phyloP scores from a whole-genome alignment of 2,113 vertebrate species.

The Tragelaphus imberbis region DNA sequence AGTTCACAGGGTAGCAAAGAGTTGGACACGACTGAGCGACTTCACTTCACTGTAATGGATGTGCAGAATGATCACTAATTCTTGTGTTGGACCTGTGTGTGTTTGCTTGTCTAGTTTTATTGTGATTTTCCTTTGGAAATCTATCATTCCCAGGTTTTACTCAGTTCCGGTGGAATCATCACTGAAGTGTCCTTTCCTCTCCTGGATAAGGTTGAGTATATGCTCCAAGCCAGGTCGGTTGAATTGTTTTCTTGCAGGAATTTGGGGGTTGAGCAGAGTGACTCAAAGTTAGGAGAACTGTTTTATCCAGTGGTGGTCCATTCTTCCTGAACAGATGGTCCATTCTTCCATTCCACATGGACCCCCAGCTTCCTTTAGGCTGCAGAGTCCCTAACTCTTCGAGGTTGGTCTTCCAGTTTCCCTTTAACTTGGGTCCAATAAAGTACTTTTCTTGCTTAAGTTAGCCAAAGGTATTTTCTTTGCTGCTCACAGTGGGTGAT shows the following conservation, averaged over 20 bases:
- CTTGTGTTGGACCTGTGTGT: not conserved
- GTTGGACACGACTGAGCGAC: too few species aligned
- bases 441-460: not conserved
- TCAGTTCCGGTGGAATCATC: not conserved
- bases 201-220: not conserved
- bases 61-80: not conserved
- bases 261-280: not conserved
- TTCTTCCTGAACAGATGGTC: not conserved
- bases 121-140: not conserved
- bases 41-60: too few species aligned
- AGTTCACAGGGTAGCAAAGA: too few species aligned
- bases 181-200: not conserved
- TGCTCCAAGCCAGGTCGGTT: not conserved
- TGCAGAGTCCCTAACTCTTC: not conserved
- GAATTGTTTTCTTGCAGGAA: not conserved
- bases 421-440: not conserved
- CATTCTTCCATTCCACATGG: not conserved
- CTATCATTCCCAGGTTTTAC: not conserved
- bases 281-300: not conserved
- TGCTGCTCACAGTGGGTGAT: not conserved
- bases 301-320: not conserved
- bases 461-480: not conserved
- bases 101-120: not conserved
- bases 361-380: not conserved
- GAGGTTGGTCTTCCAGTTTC: not conserved